These are phyloP conservation scores for Pollenia labialis DNA, from an alignment of 2,888 invertebrate genomes.

Conservation along the genomic window DNA sequence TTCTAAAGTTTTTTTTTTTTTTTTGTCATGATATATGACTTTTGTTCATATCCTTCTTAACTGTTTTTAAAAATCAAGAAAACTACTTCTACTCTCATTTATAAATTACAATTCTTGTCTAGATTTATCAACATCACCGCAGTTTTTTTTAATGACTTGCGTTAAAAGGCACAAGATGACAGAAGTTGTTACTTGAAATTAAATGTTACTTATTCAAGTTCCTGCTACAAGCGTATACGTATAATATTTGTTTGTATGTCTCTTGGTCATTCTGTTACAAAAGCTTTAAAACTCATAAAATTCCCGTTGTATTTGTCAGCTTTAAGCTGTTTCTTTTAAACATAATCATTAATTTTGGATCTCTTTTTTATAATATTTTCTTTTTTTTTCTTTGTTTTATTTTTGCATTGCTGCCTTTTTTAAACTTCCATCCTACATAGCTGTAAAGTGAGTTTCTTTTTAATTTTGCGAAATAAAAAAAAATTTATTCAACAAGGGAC, in stretches of 20 bases:
- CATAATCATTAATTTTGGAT: conserved; percentile 59
- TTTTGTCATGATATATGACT: conserved; percentile 30
- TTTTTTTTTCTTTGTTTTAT: not conserved
- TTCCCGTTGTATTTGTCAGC: conserved; percentile 62
- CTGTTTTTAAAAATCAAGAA: not conserved
- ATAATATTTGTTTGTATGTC: not conserved
- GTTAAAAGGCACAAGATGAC: not conserved
- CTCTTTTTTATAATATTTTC: conserved; percentile 15
- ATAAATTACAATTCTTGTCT: conserved; percentile 59
- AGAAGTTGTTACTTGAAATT: not conserved
- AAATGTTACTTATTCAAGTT: conserved; percentile 41
- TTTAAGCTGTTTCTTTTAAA: conserved; percentile 20
- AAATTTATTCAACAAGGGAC: conserved; percentile 57
- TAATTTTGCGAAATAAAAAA: not conserved
- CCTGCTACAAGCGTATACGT: conserved; percentile 11
- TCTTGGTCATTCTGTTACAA: not conserved
- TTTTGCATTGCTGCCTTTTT: not conserved
- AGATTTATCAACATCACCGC: conserved; percentile 51
- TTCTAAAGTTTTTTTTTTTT: not conserved
- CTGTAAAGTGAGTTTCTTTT: conserved; percentile 54
- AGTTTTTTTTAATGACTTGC: conserved; percentile 49
- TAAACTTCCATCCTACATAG: conserved; percentile 29
- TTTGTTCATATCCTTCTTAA: conserved; percentile 24
- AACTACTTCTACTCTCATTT: conserved; percentile 49
- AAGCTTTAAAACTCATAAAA: conserved; percentile 20